phyloP scores from a whole-genome alignment of 2,797 vertebrate species.

The Premnoplex brunnescens region DNA sequence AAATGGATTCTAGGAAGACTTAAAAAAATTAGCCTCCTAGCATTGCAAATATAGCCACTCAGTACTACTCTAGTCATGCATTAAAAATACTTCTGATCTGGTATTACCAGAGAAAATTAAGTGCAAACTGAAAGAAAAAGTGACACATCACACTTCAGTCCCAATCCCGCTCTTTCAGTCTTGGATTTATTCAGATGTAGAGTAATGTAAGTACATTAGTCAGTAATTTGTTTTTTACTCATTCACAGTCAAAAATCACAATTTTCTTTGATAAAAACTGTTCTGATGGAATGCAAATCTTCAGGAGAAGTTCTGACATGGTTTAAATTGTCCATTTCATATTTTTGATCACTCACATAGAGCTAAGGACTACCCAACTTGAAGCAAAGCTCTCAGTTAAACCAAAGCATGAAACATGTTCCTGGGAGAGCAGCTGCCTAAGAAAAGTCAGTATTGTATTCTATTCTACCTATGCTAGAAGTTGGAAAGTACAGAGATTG shows the following conservation, averaged over 20 bases:
- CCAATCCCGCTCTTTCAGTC: not conserved
- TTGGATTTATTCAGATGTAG: not conserved
- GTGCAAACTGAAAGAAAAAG: not conserved
- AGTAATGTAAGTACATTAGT: not conserved
- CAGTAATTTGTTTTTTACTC: not conserved
- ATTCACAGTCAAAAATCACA: not conserved
- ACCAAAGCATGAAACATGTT: not conserved
- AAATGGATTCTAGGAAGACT: not conserved
- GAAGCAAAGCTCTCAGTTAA: not conserved
- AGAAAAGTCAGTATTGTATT: not conserved
- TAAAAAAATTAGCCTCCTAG: not conserved
- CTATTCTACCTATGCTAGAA: not conserved
- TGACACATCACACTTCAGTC: not conserved
- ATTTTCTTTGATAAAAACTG: not conserved
- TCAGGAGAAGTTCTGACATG: not conserved
- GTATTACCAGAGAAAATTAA: conserved; percentile 4
- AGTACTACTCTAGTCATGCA: not conserved
- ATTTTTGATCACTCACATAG: not conserved
- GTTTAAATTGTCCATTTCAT: not conserved
- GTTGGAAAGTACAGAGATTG: not conserved
- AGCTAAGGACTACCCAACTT: not conserved
- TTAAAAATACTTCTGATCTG: conserved; percentile 22
- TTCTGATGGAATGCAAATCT: not conserved
- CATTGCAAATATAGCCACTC: not conserved
- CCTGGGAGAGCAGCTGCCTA: not conserved